These are phyloP conservation scores for Periplaneta americana DNA, from an alignment of 1,140 invertebrate genomes.

Conservation along the genomic window DNA sequence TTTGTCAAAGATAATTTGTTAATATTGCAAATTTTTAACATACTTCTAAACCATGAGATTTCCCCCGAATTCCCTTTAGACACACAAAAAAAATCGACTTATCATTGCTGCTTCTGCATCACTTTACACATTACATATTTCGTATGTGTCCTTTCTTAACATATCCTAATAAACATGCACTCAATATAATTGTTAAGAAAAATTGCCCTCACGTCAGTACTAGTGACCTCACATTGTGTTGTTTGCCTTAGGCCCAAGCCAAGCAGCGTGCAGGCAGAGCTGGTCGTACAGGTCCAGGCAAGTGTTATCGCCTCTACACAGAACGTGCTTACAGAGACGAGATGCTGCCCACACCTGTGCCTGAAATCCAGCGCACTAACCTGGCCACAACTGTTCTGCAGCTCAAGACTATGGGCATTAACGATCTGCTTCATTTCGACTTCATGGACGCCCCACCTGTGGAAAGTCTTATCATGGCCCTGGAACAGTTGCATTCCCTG, in stretches of 20 bases:
- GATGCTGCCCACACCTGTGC: constrained; percentile 98
- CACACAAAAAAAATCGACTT: too few species aligned
- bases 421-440: constrained; percentile 98
- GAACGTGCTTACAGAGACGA: constrained; percentile 97
- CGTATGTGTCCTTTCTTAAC: too few species aligned
- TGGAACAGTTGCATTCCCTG: constrained; percentile 95
- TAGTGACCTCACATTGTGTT: too few species aligned
- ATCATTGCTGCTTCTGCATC: too few species aligned
- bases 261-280: constrained; percentile 96
- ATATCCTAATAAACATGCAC: too few species aligned
- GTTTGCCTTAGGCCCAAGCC: constrained; percentile 72
- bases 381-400: constrained; percentile 92
- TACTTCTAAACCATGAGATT: too few species aligned
- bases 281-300: constrained; percentile 95
- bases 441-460: constrained; percentile 99
- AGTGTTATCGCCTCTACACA: constrained; percentile 97
- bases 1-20: too few species aligned
- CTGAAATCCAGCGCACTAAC: constrained; percentile 98
- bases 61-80: too few species aligned
- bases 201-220: too few species aligned
- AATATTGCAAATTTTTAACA: too few species aligned
- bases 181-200: too few species aligned
- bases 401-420: constrained; percentile 99
- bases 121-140: too few species aligned
- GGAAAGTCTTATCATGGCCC: constrained; percentile 93